Evolutionary conservation across 2,888 invertebrate species (phyloP), one percentile per base, ranked within the genome.

Genomic region (Heliconius charithonia): DNA sequence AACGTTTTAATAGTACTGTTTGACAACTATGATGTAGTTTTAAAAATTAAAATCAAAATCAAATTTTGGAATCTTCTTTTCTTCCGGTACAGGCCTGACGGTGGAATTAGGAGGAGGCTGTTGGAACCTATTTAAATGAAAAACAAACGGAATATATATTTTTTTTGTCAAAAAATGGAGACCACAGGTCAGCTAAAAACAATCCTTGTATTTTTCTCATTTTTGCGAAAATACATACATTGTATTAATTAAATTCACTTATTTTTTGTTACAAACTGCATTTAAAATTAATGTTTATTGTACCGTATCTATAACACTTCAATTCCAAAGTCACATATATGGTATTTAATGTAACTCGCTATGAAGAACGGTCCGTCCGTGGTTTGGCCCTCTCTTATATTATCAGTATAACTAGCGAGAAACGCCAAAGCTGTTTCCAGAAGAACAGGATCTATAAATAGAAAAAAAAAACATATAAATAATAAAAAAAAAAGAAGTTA

Each of bases 321-420:
- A 25, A 67, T 67, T 6, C 67, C 67, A 41, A 67, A 41, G 27
- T 67, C 67, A 37, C 67, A 67, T 41, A 67, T 37, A 67, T 10
- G n/a, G 7, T 67, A 67, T 67, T 67, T 67, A 7, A 67, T 67
- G 3, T 67, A 67, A 7, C 37, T 67, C 37, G 37, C 37, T 67
- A 67, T 67, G 67, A 67, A 67, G 37, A 37, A 67, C n/a, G 67
- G 37, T 41, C 67, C 67, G n/a, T 67, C 67, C 12, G 67, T 67
- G 6, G 25, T 25, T 13, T 67, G 37, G 12, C n/a, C 41, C n/a
- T 67, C 67, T 63, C 27, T 63, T 25, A 41, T 67, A 67, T 67
- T 67, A 37, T 37, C 41, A 6, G 67, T n/a, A 41, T 6, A n/a
- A 27, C 19, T 67, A 7, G 67, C 10, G n/a, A 67, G 37, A 67